phyloP scores from a whole-genome alignment of 2,797 vertebrate species.

The Amphiprion clarkii region DNA sequence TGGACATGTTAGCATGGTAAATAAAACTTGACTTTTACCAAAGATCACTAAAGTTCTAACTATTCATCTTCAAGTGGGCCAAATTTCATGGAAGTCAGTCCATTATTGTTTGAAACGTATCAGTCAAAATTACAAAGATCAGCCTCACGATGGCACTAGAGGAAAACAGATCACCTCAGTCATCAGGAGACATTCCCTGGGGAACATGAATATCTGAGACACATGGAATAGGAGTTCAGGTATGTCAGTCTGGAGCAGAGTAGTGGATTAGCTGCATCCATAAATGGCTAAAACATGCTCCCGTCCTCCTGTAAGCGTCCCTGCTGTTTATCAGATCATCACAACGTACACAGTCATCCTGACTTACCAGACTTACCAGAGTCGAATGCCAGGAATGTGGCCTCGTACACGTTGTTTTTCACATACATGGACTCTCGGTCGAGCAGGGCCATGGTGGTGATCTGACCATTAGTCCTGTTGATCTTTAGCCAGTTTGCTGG shows the following conservation, averaged over 20 bases:
- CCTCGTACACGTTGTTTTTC: conserved; percentile 96
- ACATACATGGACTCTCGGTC: conserved; percentile 96
- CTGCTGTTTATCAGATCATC: conserved; percentile 1
- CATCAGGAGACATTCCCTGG: not conserved
- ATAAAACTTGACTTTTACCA: no score
- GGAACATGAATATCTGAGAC: not conserved
- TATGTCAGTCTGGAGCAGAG: no score
- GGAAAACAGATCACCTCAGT: not conserved
- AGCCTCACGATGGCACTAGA: no score
- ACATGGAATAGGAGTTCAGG: no score
- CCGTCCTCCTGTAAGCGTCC: no score
- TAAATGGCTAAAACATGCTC: no score
- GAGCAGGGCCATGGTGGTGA: conserved; percentile 93
- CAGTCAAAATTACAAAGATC: no score
- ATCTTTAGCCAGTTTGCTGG: conserved; percentile 98
- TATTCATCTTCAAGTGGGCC: conserved; percentile 12
- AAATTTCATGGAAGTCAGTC: not conserved
- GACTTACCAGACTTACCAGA: conserved; percentile 92
- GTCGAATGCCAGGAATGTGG: conserved; percentile 97
- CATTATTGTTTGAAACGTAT: not conserved
- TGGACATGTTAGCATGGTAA: no score
- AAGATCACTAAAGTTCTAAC: not conserved
- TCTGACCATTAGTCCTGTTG: conserved; percentile 95
- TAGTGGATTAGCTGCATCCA: no score
- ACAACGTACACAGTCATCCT: conserved; percentile 46